These are phyloP conservation scores for Cantharis flavilabris DNA, from an alignment of 2,888 invertebrate genomes.

Conservation along the genomic window DNA sequence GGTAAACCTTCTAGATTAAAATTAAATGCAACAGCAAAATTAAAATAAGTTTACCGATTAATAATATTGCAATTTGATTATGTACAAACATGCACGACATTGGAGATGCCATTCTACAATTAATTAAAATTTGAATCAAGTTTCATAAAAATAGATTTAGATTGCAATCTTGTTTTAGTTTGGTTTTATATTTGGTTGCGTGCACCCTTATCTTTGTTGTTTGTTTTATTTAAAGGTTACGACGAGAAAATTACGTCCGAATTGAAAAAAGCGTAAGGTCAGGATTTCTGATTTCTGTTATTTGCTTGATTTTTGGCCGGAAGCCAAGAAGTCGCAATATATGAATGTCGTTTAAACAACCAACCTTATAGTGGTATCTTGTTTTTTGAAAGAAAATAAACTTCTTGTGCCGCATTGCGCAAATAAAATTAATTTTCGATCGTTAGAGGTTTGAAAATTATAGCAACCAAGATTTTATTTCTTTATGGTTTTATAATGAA, in stretches of 20 bases:
- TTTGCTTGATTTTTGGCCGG: background rate
- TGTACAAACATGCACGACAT: background rate
- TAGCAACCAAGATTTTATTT: background rate
- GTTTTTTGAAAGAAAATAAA: background rate
- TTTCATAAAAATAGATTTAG: background rate
- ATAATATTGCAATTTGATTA: background rate
- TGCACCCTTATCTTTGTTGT: background rate
- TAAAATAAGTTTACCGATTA: background rate
- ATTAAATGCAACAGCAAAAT: background rate
- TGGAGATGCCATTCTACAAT: background rate
- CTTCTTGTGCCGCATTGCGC: background rate
- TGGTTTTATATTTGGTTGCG: background rate
- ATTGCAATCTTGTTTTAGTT: background rate
- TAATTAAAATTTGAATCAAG: background rate
- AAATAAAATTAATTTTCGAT: background rate
- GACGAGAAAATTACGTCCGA: background rate
- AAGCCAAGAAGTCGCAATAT: background rate
- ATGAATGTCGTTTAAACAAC: background rate
- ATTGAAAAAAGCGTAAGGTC: background rate
- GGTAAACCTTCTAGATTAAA: background rate
- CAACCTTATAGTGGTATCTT: background rate
- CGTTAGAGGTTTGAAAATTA: background rate
- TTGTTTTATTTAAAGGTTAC: background rate
- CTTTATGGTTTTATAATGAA: background rate
- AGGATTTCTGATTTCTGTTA: background rate